Base-by-base conservation (phyloP, 2,888 invertebrate genomes). In the Heliothis peltigera region DNA sequence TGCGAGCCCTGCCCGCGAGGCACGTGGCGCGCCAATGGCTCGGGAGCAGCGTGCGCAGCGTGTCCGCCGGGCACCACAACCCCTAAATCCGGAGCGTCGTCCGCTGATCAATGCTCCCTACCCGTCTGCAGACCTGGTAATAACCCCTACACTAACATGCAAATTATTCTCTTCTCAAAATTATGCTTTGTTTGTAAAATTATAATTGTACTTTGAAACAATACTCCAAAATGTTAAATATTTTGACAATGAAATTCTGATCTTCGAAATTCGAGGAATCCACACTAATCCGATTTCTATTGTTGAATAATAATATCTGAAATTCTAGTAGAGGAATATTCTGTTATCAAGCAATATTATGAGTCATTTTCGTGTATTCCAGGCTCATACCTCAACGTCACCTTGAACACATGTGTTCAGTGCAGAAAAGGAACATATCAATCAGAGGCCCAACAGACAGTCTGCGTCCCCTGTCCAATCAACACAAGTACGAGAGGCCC, bases 11-110 rank as follows among this genome's bases (percentile, higher is more conserved):
- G 99, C 86, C 98, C 98, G 0, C 95, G 98, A 53, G 99, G 98
- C 53, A 97, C 97, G 0, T 98, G 97, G 92, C 96, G 99, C 35
- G 96, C 97, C 0, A 97, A 97, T 87, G 98, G 98, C 1, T 96
- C 98, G 0, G 98, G 98, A 79, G 97, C 98, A 0, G 97, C 98
- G 0, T 99, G 99, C 85, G 96, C 97, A 7, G 95, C 96, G 8
- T 99, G 99, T 91, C 99, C 99, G 0, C 91, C 97, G 7, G 98
- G 98, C 42, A 97, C 98, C 75, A 99, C 99, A 2, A 99, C 99
- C 0, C 98, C 98, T 0, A 97, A 97, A 75, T 95, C 97, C 56
- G 98, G 98, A 49, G 97, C 98, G 0, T 96, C 97, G 0, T 97
- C 97, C 0, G 96, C 98, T 7, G 98, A 98, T 85, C 98, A 99